Evolutionary conservation across 2,113 vertebrate genomes (phyloP).

Genomic region (Nothoprocta pentlandii): DNA sequence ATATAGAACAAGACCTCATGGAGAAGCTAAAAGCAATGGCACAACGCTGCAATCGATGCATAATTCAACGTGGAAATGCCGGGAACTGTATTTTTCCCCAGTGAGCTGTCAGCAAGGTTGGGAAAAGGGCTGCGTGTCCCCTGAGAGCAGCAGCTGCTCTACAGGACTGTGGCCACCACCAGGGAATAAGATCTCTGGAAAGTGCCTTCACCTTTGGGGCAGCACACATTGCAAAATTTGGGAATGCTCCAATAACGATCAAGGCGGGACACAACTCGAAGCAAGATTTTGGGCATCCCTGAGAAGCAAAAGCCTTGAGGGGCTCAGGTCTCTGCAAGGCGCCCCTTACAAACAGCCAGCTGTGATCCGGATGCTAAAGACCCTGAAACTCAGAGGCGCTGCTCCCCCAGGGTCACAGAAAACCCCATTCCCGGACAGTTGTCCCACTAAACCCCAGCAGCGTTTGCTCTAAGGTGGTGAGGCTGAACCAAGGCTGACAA

Average conservation of each 20-base stretch:
- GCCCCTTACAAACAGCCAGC: background rate
- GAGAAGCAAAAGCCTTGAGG: background rate
- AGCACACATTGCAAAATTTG: background rate
- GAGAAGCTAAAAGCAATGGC: rapidly evolving
- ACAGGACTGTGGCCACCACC: rapidly evolving
- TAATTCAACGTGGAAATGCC: background rate
- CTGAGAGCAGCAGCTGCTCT: background rate
- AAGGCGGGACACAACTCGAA: too few species aligned
- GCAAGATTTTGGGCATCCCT: background rate
- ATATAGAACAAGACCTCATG: background rate
- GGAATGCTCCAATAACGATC: too few species aligned
- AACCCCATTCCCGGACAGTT: background rate
- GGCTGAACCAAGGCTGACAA: background rate
- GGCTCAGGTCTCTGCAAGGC: background rate
- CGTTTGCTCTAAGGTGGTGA: too few species aligned
- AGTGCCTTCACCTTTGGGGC: background rate
- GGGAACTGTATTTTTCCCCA: background rate
- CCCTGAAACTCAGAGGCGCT: background rate
- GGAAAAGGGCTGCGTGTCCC: background rate
- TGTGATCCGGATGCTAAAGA: background rate
- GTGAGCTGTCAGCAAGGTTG: rapidly evolving
- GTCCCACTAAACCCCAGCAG: background rate
- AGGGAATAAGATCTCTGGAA: background rate
- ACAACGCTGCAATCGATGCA: background rate
- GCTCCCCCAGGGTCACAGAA: background rate